Evolutionary conservation across 2,797 vertebrate genomes (phyloP), one percentile per base, ranked within the genome.

Genomic region (Danio tinwini): DNA sequence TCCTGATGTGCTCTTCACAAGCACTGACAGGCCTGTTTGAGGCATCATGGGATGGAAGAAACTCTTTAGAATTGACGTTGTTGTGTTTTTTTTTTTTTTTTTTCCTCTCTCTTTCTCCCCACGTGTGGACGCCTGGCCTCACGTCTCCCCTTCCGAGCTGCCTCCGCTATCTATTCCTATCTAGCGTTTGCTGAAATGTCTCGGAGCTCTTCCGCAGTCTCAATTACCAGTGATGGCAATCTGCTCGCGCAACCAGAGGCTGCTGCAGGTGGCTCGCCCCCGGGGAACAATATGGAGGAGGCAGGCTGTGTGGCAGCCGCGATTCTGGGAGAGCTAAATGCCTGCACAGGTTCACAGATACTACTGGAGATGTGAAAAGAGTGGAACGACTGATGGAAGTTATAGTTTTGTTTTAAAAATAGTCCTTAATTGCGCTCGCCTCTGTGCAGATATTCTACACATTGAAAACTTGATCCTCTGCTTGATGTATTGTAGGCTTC

Each of bases 161-260:
- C 61, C 49, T 61, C 53, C 4, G 49, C 42, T 64, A 80, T 59
- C 21, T 55, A 37, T 70, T 55, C 67, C 39, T 40, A 58, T 64
- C 52, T 62, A 56, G 47, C 74, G 8, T 79, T 68, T 59, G 63
- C 53, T 64, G 61, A 78, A 79, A 86, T 80, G 69, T 84, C 78
- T 82, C 56, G 12, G 63, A 85, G 83, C 76, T 74, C 65, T 82
- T 85, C 81, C 74, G 69, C 79, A 80, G 67, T 85, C 78, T 85
- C 81, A 85, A 74, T 84, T 84, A 85, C 79, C 79, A 86, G 77
- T 64, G 71, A 79, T 76, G 62, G 84, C 82, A 87, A 85, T 84
- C 84, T 82, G 76, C 80, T 85, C 78, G 62, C 74, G 68, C 76
- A 85, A 81, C 81, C 83, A 81, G 81, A 63, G 72, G 72, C 80